Conservation (phyloP, 2,888 invertebrate genomes). For the Nemurella pictetii region DNA sequence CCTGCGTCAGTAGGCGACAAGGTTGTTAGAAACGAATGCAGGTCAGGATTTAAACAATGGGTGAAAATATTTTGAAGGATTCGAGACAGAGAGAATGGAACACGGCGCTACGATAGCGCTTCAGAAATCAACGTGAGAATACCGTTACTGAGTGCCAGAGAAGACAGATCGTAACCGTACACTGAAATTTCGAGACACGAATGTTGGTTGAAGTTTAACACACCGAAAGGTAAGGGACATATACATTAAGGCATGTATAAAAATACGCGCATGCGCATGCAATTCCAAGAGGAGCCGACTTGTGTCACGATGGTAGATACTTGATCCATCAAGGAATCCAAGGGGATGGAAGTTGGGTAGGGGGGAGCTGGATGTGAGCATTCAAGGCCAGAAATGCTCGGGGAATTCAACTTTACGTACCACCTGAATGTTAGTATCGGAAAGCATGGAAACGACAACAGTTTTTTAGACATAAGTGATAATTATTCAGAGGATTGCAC, state of each 20-base stretch:
- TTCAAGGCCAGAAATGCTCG: neutral
- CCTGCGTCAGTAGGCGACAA: neutral
- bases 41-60: neutral
- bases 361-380: neutral
- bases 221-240: neutral
- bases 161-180: neutral
- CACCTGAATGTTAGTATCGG: conserved; percentile 36
- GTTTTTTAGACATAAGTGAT: neutral
- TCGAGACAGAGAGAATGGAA: neutral
- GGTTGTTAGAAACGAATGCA: neutral
- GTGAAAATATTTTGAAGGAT: neutral
- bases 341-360: too few relatives aligned
- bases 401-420: conserved; percentile 34
- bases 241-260: neutral
- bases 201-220: neutral
- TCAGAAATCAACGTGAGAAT: neutral
- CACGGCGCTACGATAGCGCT: neutral
- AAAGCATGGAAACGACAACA: conserved; percentile 36
- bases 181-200: neutral
- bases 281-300: neutral
- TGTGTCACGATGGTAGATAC: neutral
- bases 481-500: neutral
- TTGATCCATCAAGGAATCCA: too few relatives aligned
- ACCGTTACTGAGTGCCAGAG: neutral
- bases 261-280: neutral